A percentile compares a stretch with the other conserved stretches of the same genome.
Evolutionary conservation across 2,888 invertebrate genomes (phyloP).

Genomic region (Rhogogaster chlorosoma): DNA sequence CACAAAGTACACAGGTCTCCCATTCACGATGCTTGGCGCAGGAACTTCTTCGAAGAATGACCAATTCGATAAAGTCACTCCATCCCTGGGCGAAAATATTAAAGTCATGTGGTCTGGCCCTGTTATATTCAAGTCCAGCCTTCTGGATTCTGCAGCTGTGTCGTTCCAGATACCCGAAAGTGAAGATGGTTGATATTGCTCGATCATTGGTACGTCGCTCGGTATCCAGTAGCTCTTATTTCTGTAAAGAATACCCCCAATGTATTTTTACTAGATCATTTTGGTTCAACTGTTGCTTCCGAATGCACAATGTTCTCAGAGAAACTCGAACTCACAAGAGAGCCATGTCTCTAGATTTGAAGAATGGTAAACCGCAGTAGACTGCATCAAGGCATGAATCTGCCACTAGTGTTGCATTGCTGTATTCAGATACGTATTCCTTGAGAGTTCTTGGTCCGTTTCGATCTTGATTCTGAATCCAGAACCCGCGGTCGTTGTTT

Average conservation of each 20-base stretch:
- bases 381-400: slow-evolving; percentile 28
- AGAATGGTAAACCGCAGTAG: slow-evolving; percentile 47
- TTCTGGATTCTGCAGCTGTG: slow-evolving; percentile 28
- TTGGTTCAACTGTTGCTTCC: neutral
- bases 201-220: slow-evolving; percentile 34
- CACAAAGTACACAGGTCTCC: slow-evolving; percentile 42
- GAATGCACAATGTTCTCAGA: neutral
- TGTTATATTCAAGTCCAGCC: slow-evolving; percentile 34
- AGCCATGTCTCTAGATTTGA: slow-evolving; percentile 42
- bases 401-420: slow-evolving; percentile 30
- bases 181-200: slow-evolving; percentile 39
- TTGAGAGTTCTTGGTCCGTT: slow-evolving; percentile 44
- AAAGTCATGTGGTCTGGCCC: slow-evolving; percentile 47
- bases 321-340: neutral
- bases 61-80: slow-evolving; percentile 44
- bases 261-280: neutral
- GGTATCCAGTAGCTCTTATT: slow-evolving; percentile 48
- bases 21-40: neutral
- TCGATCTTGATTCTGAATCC: slow-evolving; percentile 49
- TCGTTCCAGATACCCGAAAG: slow-evolving; percentile 40
- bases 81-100: slow-evolving; percentile 36
- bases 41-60: slow-evolving; percentile 36
- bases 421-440: slow-evolving; percentile 43
- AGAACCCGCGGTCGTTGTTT: slow-evolving; percentile 44
- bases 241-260: neutral